A percentile compares a stretch with the other conserved stretches of the same genome.
Conservation (phyloP, 2,888 invertebrate genomes). For the Torymus aiolomorphi region DNA sequence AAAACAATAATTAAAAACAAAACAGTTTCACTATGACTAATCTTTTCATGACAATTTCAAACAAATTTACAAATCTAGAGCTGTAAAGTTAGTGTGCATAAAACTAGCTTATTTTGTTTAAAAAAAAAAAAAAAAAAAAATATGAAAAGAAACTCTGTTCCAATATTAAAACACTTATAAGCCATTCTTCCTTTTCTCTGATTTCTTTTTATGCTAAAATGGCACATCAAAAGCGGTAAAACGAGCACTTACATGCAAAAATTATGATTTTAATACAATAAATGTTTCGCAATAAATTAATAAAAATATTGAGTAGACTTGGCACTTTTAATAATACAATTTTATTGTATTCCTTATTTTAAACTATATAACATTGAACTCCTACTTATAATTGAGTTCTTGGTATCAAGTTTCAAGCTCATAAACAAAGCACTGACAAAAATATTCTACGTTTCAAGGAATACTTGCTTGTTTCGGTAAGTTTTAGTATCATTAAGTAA, state of each 20-base stretch:
- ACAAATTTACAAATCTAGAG: conserved; percentile 23
- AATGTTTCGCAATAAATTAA: neutral
- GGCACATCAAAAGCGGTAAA: conserved; percentile 30
- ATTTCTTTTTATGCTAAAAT: conserved; percentile 32
- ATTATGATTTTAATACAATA: neutral
- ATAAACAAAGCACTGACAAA: conserved; percentile 8
- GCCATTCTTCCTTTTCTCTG: conserved; percentile 44
- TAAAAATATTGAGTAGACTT: conserved; percentile 9
- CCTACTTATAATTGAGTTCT: conserved; percentile 1
- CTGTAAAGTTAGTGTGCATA: conserved; percentile 25
- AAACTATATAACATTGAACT: conserved; percentile 11
- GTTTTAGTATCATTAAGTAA: no score
- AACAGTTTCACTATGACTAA: neutral
- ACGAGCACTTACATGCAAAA: conserved; percentile 26
- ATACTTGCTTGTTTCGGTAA: conserved; percentile 5
- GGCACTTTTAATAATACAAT: neutral
- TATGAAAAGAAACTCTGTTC: conserved; percentile 2
- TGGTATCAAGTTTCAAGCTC: conserved; percentile 53
- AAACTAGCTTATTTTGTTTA: conserved; percentile 9
- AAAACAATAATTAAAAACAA: neutral
- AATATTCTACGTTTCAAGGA: conserved; percentile 23
- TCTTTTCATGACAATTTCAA: conserved; percentile 20
- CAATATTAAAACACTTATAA: conserved; percentile 18
- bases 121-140: no score
- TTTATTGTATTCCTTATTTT: conserved; percentile 36